Conservation (phyloP, 2,888 invertebrate genomes). For the Brachypterus glaber region DNA sequence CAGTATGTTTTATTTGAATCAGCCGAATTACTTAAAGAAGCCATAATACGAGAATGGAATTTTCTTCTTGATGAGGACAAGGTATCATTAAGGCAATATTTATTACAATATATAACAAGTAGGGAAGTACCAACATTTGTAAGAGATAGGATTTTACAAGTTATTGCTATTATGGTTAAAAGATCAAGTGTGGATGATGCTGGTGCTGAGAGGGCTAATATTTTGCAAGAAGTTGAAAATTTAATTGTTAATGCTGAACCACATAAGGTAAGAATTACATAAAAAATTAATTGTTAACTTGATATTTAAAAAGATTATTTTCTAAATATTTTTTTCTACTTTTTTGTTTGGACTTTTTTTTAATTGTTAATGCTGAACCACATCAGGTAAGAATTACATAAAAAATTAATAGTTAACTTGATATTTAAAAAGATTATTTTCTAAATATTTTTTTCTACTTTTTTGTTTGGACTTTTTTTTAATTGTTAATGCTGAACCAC, state of each 20-base stretch:
- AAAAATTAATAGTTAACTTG: conserved; percentile 5
- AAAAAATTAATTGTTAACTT: conserved; percentile 6
- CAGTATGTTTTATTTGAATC: conserved; percentile 84
- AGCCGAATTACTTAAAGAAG: conserved; percentile 70
- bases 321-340: too few relatives aligned
- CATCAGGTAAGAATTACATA: conserved; percentile 44
- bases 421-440: conserved; percentile 3
- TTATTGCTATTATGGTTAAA: conserved; percentile 82
- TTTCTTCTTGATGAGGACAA: conserved; percentile 60
- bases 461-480: conserved; percentile 35
- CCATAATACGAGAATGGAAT: conserved; percentile 77
- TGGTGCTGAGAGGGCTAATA: conserved; percentile 56
- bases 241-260: conserved; percentile 61
- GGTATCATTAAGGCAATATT: conserved; percentile 62
- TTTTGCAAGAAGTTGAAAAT: conserved; percentile 65
- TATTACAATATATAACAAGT: conserved; percentile 66
- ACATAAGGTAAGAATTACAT: conserved; percentile 44
- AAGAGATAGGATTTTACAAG: conserved; percentile 61
- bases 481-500: conserved; percentile 56
- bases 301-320: conserved; percentile 2
- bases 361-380: conserved; percentile 60
- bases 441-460: too few relatives aligned
- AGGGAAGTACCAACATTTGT: conserved; percentile 66
- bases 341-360: conserved; percentile 23
- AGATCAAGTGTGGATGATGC: conserved; percentile 68